Evolutionary conservation across 2,113 vertebrate genomes (phyloP).

Genomic region (Bufo bufo): DNA sequence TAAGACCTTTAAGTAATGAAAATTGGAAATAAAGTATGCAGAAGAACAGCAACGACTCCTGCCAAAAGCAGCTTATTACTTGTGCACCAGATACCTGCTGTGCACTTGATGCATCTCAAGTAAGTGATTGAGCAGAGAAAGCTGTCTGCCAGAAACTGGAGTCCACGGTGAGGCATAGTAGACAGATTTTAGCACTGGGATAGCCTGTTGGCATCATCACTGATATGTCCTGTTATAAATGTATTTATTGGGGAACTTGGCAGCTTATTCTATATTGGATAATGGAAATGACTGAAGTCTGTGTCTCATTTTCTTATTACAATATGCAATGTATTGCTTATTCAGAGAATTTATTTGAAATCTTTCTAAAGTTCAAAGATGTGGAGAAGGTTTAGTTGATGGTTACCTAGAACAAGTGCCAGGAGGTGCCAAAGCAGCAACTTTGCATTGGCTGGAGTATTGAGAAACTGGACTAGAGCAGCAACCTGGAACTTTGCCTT

Average conservation of each 20-base stretch:
- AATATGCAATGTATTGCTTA: not conserved
- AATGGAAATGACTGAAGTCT: slow-evolving; percentile 25
- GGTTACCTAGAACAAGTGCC: too few species aligned
- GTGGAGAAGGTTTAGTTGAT: too few species aligned
- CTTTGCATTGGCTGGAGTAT: too few species aligned
- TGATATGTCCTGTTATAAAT: slow-evolving; percentile 7
- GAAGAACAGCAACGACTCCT: not conserved
- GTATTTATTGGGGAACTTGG: slow-evolving; percentile 10
- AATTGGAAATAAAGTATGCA: slow-evolving; percentile 45
- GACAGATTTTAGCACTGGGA: not conserved
- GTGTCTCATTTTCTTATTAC: slow-evolving; percentile 18
- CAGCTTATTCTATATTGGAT: slow-evolving; percentile 1
- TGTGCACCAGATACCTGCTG: slow-evolving; percentile 34
- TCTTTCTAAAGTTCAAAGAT: not conserved
- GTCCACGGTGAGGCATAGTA: slow-evolving; percentile 8
- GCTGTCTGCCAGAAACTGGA: not conserved
- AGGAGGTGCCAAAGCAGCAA: too few species aligned
- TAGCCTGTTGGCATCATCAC: slow-evolving; percentile 19
- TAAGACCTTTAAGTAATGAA: slow-evolving; percentile 33
- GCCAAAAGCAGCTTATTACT: slow-evolving; percentile 43
- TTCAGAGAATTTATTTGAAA: not conserved
- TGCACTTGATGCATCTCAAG: slow-evolving; percentile 28
- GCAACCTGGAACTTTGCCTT: too few species aligned
- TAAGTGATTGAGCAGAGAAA: slow-evolving; percentile 25
- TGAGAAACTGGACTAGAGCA: too few species aligned